A percentile compares a stretch with the other conserved stretches of the same genome.
Conservation (phyloP, 2,113 vertebrate species). For the Connochaetes taurinus region DNA sequence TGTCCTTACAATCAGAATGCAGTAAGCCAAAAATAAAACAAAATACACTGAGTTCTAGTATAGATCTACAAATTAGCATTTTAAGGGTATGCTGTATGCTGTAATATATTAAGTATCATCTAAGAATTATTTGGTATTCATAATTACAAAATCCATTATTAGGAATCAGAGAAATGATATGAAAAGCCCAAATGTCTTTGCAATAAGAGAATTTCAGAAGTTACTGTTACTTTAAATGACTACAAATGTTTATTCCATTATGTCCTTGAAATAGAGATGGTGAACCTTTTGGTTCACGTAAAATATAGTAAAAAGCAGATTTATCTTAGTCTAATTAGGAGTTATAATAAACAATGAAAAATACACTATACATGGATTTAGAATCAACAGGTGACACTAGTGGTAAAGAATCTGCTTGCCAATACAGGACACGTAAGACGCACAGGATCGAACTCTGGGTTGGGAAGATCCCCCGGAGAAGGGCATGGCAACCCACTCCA, state of each 20-base stretch:
- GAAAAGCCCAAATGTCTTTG: neutral
- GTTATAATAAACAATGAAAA: neutral
- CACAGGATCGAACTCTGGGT: neutral
- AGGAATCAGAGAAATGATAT: neutral
- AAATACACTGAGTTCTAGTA: neutral
- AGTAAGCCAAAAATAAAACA: neutral
- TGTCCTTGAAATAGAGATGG: neutral
- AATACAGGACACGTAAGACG: neutral
- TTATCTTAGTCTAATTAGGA: neutral
- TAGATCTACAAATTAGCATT: neutral
- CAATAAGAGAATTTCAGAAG: neutral
- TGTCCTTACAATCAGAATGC: neutral
- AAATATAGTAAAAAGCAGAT: neutral
- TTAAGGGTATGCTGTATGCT: neutral
- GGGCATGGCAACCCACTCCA: neutral
- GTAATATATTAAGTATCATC: neutral
- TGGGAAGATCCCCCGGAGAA: neutral
- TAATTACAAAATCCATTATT: neutral
- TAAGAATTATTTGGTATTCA: neutral
- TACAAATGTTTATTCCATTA: slow-evolving; percentile 6
- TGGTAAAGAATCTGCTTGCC: neutral
- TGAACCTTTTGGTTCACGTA: neutral
- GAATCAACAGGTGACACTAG: neutral
- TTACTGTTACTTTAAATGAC: neutral
- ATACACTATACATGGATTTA: neutral